Conservation (phyloP, 2,797 vertebrate genomes). For the Miichthys miiuy region DNA sequence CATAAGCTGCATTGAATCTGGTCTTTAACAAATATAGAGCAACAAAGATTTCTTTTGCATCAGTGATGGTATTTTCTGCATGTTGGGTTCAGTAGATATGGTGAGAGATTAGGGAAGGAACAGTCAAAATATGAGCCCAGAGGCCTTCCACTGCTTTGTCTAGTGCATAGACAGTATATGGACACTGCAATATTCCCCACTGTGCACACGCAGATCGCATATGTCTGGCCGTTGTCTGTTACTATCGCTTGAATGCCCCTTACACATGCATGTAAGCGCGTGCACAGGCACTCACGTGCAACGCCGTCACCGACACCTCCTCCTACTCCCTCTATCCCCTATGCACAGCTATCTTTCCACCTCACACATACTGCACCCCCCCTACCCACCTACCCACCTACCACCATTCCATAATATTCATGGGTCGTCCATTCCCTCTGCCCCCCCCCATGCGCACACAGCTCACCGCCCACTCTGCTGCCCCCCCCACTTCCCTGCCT, state of each 20-base stretch:
- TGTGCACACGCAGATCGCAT: constrained; percentile 71
- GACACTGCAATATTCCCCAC: constrained; percentile 46
- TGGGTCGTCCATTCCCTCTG: constrained; percentile 74
- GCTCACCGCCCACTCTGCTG: constrained; percentile 71
- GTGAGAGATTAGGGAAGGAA: background rate
- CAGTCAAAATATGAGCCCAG: constrained; percentile 8
- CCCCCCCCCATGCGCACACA: constrained; percentile 76
- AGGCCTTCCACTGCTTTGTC: constrained; percentile 54
- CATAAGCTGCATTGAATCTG: background rate
- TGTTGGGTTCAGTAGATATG: background rate
- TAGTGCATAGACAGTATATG: constrained; percentile 6
- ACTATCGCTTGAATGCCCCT: constrained; percentile 73
- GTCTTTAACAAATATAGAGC: background rate
- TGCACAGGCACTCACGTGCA: constrained; percentile 63
- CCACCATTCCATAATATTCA: constrained; percentile 86
- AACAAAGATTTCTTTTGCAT: background rate
- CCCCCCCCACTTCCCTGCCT: constrained; percentile 80
- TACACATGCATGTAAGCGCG: constrained; percentile 59
- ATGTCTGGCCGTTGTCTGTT: constrained; percentile 72
- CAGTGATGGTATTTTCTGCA: constrained; percentile 1
- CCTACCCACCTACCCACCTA: constrained; percentile 34
- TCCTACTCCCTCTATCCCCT: constrained; percentile 83
- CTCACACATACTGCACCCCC: constrained; percentile 66
- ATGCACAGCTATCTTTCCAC: constrained; percentile 69
- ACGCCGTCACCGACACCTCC: constrained; percentile 64